Percentiles rank a stretch among this genome's conserved stretches.
These are phyloP conservation scores for Xyliphius kryptos DNA, from an alignment of 2,113 vertebrate genomes.

Conservation along the genomic window DNA sequence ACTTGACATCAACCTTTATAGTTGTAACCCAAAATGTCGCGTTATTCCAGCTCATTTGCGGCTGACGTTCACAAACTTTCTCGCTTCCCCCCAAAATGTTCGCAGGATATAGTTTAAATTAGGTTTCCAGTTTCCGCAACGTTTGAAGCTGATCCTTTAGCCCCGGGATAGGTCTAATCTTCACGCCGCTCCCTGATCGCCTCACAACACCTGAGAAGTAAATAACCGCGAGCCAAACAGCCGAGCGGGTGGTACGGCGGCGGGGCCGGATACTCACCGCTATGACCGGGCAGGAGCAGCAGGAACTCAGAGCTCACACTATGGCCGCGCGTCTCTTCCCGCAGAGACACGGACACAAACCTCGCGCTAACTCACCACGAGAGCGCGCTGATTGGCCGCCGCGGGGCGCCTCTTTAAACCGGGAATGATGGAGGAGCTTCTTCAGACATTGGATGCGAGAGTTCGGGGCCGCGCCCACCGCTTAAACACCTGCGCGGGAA, in stretches of 20 bases:
- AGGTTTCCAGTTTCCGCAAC: no score
- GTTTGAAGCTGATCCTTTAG: no score
- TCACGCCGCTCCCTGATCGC: no score
- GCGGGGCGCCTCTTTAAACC: constrained; percentile 28
- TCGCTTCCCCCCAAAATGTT: neutral
- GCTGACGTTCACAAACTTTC: no score
- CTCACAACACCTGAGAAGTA: no score
- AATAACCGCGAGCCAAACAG: no score
- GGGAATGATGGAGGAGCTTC: no score
- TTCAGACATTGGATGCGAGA: no score
- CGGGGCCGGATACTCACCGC: constrained; percentile 29
- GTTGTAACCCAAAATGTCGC: neutral
- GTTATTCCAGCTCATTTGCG: no score
- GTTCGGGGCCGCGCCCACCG: neutral
- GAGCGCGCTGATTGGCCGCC: constrained; percentile 44
- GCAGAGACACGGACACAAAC: constrained; percentile 35
- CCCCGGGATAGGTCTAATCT: no score
- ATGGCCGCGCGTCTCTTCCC: constrained; percentile 30
- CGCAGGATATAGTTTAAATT: no score
- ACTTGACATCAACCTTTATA: constrained; percentile 5
- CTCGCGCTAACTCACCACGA: constrained; percentile 51
- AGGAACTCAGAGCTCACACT: constrained; percentile 22
- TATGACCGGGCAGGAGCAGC: neutral
- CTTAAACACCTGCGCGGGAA: constrained; percentile 28
- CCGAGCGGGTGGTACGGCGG: no score